Evolutionary conservation across 2,797 vertebrate genomes (phyloP), one percentile per base, ranked within the genome.

Genomic region (Tokudaia tokunoshimensis): DNA sequence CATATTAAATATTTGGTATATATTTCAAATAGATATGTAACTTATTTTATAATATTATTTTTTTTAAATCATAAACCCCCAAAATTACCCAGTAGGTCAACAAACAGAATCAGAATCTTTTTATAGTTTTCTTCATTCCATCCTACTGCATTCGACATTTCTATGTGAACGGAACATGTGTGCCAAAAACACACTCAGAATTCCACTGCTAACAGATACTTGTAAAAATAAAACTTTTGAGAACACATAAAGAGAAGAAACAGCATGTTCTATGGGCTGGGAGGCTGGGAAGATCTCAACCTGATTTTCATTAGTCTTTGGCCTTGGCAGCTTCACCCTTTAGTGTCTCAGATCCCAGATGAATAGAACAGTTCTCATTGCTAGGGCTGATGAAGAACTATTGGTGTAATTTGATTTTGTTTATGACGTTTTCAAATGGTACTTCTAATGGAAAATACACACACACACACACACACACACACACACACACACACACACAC

Each of bases 171-270:
- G 37, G 41, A 89, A 55, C 44, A 94, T 59, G 91, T 61, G 91
- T 97, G 95, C 96, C 96, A 97, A 97, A 94, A 97, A 86, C 85
- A 97, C 95, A 96, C 91, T 98, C 93, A 94, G 94, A 97, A 96
- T 95, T 93, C 96, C 86, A 87, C 91, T 76, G 84, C 91, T 89
- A 95, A 90, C 89, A 95, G 90, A 96, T 95, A 97, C 90, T 96
- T 96, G 90, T 78, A 95, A 94, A 96, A 95, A 91, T 97, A 92
- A 97, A 78, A 95, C 93, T 94, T 96, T 90, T 81, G 65, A 94
- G 95, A 97, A 97, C 90, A 81, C 61, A 94, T 95, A 79, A 95
- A 95, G 92, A 79, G 61, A 94, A 93, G 82, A 97, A 96, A 97
- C 86, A 81, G 78, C 63, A 50, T 91, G 70, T 94, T 95, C 90